Conservation (phyloP, 23 tunicate genomes). For the Ascidia mentula region DNA sequence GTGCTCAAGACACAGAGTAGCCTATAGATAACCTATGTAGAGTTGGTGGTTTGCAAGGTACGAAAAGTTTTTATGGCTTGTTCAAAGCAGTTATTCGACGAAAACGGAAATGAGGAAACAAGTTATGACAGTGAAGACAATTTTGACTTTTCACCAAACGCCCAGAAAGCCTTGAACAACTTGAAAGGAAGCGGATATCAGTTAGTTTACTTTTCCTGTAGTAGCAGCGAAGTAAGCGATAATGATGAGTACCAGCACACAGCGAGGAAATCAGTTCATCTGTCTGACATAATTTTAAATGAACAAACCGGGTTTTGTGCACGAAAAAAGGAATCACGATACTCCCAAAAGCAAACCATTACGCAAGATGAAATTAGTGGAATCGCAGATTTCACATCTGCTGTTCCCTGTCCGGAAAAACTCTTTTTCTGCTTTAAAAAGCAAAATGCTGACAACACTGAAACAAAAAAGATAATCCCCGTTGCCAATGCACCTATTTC, state of each 20-base stretch:
- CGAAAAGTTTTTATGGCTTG: too few species aligned
- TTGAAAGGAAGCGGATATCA: background rate
- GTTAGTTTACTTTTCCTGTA: slow-evolving; percentile 7
- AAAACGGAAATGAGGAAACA: background rate
- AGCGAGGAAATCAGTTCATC: background rate
- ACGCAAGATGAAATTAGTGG: background rate
- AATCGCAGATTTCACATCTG: background rate
- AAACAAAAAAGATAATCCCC: background rate
- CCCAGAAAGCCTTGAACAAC: slow-evolving; percentile 5
- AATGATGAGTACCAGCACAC: background rate
- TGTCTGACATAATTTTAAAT: background rate
- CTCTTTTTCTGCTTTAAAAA: background rate
- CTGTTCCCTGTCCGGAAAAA: background rate
- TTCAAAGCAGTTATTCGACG: too few species aligned
- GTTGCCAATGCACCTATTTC: background rate
- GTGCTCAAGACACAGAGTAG: background rate
- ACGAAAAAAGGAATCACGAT: background rate
- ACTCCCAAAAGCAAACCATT: background rate
- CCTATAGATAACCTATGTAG: too few species aligned
- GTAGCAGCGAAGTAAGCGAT: slow-evolving; percentile 10
- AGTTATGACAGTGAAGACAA: background rate
- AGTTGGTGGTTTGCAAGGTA: too few species aligned
- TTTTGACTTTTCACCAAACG: slow-evolving; percentile 13
- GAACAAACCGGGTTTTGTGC: background rate
- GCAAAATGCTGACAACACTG: background rate